phyloP scores from a whole-genome alignment of 2,113 vertebrate species.

The Phalacrocorax pelagicus region DNA sequence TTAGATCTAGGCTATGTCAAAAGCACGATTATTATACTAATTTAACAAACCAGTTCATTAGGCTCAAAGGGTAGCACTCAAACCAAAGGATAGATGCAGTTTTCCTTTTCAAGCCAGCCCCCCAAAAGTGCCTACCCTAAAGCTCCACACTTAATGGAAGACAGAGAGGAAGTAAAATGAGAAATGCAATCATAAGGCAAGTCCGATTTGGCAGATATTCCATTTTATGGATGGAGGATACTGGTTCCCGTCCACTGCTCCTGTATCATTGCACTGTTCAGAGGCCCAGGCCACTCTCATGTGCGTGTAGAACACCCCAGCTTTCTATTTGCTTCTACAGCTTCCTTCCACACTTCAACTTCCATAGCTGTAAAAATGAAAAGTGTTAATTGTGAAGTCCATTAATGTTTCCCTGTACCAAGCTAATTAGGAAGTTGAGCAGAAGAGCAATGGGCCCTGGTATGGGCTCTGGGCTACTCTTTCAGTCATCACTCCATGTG shows the following conservation, averaged over 20 bases:
- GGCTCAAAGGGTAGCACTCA: conserved; percentile 8
- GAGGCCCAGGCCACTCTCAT: not conserved
- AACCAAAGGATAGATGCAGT: not conserved
- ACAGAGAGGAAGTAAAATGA: not conserved
- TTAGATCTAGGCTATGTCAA: not conserved
- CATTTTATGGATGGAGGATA: not conserved
- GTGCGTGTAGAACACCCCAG: not conserved
- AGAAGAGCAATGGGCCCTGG: not conserved
- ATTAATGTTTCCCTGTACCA: not conserved
- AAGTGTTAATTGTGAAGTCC: not conserved
- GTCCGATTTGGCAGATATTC: not conserved
- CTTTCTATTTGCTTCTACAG: not conserved
- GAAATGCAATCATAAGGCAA: not conserved
- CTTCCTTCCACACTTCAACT: not conserved
- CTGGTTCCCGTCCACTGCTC: not conserved
- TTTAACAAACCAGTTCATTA: not conserved
- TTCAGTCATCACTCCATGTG: not conserved
- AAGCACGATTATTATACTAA: not conserved
- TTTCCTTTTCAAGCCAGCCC: not conserved
- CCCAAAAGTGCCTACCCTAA: not conserved
- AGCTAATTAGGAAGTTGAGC: not conserved
- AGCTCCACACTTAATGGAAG: not conserved
- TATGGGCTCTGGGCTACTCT: not conserved
- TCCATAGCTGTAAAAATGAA: not conserved
- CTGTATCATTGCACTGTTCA: not conserved